Base-by-base conservation (phyloP, 2,113 vertebrate genomes). In the Elephas maximus region DNA sequence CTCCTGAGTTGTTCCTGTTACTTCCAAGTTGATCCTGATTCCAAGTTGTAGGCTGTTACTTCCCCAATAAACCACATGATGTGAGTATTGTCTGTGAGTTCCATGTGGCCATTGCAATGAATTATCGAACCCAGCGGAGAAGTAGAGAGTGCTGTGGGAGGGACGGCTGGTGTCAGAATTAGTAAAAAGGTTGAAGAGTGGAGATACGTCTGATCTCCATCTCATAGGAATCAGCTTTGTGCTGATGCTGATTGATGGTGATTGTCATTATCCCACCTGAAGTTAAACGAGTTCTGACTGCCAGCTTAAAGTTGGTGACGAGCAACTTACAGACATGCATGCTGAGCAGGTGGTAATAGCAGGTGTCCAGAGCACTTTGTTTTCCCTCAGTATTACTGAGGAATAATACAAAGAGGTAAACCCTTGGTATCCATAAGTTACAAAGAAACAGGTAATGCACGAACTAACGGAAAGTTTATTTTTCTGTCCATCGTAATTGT, bases 381-480 rank as follows among this genome's bases (percentile, higher is more conserved):
- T 60, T 51, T 20, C 10, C 62, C 28, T 0, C 41, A 41, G 0
- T 44, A 17, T 69, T 44, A 30, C 69, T 69, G 41, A 94, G n/a
- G 41, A 93, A 57, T 85, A 44, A 60, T 28, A 18, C 28, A 60
- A 51, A 90, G 76, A 95, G 2, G 4, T 53, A 45, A 90, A 24
- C 9, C 30, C n/a, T 76, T 87, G 63, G 24, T 57, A 26, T 65
- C 33, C 37, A n/a, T 41, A 67, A 84, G 51, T 41, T 65, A 76
- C 77, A 96, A 87, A 92, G 37, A 37, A 94, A 37, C 77, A 80
- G 48, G 10, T 0, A 18, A 2, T 81, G n/a, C 83, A 86, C 87
- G 62, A 94, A 83, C 71, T 69, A 73, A 80, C 87, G 28, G 84
- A 62, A 93, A 37, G 14, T 77, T 62, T 87, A 30, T 53, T 94